These are phyloP conservation scores for Myopa tessellatipennis DNA, from an alignment of 2,888 invertebrate species.

Conservation along the genomic window DNA sequence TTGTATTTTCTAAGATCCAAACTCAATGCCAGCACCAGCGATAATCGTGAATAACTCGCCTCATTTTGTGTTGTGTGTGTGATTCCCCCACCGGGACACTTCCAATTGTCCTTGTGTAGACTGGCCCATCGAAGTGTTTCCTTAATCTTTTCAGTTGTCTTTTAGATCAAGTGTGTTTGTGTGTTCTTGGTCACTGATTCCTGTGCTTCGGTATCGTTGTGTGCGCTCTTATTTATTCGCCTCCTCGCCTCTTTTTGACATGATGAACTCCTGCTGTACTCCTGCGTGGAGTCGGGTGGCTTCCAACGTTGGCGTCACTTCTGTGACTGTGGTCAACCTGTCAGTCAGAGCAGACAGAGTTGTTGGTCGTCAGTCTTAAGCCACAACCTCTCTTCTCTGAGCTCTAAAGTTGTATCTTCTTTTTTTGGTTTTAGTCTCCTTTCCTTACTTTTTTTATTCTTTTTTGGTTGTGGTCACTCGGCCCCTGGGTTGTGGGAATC, in stretches of 20 bases:
- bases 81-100: too few species aligned
- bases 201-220: neutral
- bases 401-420: neutral
- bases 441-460: neutral
- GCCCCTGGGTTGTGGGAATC: constrained; percentile 3
- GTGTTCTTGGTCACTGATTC: neutral
- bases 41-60: too few species aligned
- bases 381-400: too few species aligned
- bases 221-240: constrained; percentile 23
- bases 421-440: neutral
- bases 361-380: neutral
- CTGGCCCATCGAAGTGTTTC: too few species aligned
- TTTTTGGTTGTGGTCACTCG: constrained; percentile 13
- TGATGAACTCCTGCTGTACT: constrained; percentile 29
- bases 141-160: too few species aligned
- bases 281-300: neutral
- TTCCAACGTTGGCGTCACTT: neutral
- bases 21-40: too few species aligned
- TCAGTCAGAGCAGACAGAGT: constrained; percentile 14
- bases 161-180: neutral
- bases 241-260: constrained; percentile 30
- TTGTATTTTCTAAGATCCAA: too few species aligned
- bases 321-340: neutral
- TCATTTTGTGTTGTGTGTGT: too few species aligned
- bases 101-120: too few species aligned